Evolutionary conservation across 2,888 invertebrate genomes (phyloP), one percentile per base, ranked within the genome.

Genomic region (Andrena chrysosceles): DNA sequence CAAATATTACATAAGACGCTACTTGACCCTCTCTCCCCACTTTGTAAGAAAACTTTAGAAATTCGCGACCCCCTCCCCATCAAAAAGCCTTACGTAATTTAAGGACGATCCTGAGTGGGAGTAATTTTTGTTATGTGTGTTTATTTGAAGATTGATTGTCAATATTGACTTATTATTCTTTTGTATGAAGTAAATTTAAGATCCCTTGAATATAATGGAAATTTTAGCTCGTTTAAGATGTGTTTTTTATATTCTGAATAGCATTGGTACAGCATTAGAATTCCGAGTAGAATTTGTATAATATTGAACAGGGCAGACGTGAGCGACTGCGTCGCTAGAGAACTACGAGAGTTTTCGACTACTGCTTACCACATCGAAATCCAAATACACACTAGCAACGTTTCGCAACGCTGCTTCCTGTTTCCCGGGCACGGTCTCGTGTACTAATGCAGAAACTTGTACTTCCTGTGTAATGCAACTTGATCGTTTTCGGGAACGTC

Each of bases 321-420:
- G 64, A 68, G 59, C 62, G 78, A 70, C 66, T 63, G 31, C 79
- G 71, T 52, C 62, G 70, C 31, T 62, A 69, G 56, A 67, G 77
- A 78, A 60, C 67, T 69, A 63, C 77, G 76, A 64, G 78, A 77
- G 85, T 81, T 79, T 81, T 77, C 78, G 80, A 79, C 83, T 84
- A 86, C 62, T 89, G 89, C 89, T 89, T 89, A 88, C 86, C 78
- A 74, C 86, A 84, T 75, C 73, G 86, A 89, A 89, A 87, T 85
- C 83, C 89, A 87, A 89, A 87, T 87, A 88, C 56, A 56, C 56
- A 56, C 88, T 88, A 86, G 86, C 87, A 81, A 88, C 87, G 85
- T 92, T 91, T 89, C 89, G 91, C 90, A 91, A 91, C 89, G 86
- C 89, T 87, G 89, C 86, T 92, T 92, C 92, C 92, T 89, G 92